Evolutionary conservation across 2,797 vertebrate genomes (phyloP).

Genomic region (Tolypeutes matacus): DNA sequence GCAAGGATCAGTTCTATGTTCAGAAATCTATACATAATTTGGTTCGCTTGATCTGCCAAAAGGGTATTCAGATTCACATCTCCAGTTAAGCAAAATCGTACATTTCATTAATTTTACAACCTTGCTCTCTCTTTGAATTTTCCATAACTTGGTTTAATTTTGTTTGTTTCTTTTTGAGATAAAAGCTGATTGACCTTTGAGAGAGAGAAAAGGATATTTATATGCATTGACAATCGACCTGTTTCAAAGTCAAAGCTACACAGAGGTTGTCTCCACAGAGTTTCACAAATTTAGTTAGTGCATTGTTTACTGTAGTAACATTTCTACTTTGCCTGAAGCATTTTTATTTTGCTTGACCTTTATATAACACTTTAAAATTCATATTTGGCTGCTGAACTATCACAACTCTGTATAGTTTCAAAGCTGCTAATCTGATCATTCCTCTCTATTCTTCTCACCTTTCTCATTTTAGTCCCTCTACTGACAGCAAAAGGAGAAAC

Average conservation of each 20-base stretch:
- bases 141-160: constrained; percentile 66
- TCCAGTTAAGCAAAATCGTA: constrained; percentile 4
- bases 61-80: constrained; percentile 20
- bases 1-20: neutral
- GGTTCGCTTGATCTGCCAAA: neutral
- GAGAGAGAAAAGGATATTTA: constrained; percentile 74
- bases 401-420: constrained; percentile 62
- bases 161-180: constrained; percentile 67
- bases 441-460: constrained; percentile 70
- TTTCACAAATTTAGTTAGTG: constrained; percentile 70
- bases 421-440: constrained; percentile 72
- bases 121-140: constrained; percentile 37
- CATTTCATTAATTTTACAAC: constrained; percentile 72
- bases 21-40: constrained; percentile 6
- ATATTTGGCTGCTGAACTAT: constrained; percentile 49
- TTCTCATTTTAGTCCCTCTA: constrained; percentile 56
- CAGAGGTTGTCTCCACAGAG: constrained; percentile 64
- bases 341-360: constrained; percentile 77
- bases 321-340: constrained; percentile 67
- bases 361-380: constrained; percentile 71
- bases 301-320: constrained; percentile 69
- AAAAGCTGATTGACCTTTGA: constrained; percentile 77
- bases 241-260: constrained; percentile 76
- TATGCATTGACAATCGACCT: constrained; percentile 58
- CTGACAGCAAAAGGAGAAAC: constrained; percentile 62